Conservation (phyloP, 2,888 invertebrate genomes). For the Eupithecia exiguata region DNA sequence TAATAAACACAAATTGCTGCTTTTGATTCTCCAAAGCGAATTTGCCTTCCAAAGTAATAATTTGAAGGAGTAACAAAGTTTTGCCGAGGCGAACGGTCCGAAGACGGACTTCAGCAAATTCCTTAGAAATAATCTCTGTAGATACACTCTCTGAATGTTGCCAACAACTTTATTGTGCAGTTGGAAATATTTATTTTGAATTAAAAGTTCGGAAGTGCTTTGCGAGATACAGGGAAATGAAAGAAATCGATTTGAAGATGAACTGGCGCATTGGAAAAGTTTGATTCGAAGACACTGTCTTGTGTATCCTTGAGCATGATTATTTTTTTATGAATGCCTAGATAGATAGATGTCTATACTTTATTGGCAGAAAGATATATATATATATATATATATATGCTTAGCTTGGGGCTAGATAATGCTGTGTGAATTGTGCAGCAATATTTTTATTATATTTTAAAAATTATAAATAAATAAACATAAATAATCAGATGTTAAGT, state of each 20-base stretch:
- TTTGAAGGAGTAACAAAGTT: conserved; percentile 20
- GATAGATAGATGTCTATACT: too few species aligned
- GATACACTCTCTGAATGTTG: conserved; percentile 17
- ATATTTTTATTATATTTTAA: too few species aligned
- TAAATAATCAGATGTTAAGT: too few species aligned
- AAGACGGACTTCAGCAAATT: conserved; percentile 15
- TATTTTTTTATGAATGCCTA: not conserved
- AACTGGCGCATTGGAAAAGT: not conserved
- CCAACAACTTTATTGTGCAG: conserved; percentile 19
- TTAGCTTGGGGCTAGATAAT: too few species aligned
- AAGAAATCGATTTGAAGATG: not conserved
- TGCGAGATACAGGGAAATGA: not conserved
- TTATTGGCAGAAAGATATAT: too few species aligned
- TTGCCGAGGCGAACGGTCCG: not conserved
- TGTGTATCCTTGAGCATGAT: not conserved
- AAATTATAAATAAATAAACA: too few species aligned
- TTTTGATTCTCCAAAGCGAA: conserved; percentile 14
- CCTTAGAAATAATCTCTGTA: conserved; percentile 16
- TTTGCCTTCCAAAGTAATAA: conserved; percentile 17
- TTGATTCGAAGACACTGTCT: not conserved
- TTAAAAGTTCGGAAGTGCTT: conserved; percentile 12
- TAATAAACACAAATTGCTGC: conserved; percentile 1
- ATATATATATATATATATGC: too few species aligned
- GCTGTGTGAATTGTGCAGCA: too few species aligned
- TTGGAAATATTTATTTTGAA: conserved; percentile 17